Conservation (phyloP, 1,140 invertebrate genomes). For the Heliconius hermathena region DNA sequence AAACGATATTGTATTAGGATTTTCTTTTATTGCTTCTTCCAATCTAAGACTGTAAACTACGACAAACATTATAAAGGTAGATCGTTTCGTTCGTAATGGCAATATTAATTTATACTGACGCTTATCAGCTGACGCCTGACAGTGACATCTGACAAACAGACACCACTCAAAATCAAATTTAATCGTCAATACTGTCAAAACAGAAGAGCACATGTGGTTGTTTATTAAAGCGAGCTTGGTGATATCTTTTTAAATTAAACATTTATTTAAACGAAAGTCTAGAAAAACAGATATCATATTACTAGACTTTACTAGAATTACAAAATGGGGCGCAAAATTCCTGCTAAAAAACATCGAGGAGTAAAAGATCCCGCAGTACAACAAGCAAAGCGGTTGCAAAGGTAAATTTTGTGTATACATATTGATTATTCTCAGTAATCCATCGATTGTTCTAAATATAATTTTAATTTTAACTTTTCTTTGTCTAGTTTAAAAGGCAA, state of each 20-base stretch:
- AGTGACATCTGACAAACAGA: neutral
- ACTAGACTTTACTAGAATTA: neutral
- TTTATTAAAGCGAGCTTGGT: neutral
- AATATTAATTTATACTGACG: neutral
- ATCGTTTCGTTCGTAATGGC: neutral
- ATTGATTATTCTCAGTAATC: neutral
- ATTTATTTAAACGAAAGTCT: neutral
- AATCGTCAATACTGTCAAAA: slow-evolving; percentile 4
- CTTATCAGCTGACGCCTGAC: neutral
- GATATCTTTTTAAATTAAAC: neutral
- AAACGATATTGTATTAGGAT: too few relatives aligned
- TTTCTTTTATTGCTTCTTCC: neutral
- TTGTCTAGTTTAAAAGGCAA: slow-evolving; percentile 83
- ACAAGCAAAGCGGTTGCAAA: slow-evolving; percentile 81
- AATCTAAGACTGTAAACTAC: neutral
- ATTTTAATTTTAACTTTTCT: slow-evolving; percentile 23
- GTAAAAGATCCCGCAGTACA: slow-evolving; percentile 87
- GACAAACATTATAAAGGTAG: neutral
- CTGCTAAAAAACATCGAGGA: slow-evolving; percentile 86
- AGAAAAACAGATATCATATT: neutral
- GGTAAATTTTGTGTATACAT: slow-evolving; percentile 48
- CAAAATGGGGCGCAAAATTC: slow-evolving; percentile 88
- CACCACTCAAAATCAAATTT: neutral
- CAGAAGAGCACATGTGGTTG: neutral
- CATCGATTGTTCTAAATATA: slow-evolving; percentile 34